phyloP scores from a whole-genome alignment of 2,797 vertebrate species.

The Apogon talboti region DNA sequence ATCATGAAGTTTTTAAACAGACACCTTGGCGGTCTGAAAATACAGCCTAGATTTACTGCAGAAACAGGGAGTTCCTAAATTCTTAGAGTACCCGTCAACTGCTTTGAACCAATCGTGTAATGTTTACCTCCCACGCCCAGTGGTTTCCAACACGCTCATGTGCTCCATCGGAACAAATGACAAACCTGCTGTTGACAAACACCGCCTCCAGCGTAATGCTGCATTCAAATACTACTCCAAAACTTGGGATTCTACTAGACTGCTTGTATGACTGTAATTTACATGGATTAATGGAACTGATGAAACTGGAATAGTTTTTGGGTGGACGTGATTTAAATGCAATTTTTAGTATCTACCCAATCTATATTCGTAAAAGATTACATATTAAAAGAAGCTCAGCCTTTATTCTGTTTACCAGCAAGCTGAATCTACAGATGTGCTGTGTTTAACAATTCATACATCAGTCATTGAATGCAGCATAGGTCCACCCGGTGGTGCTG shows the following conservation, averaged over 20 bases:
- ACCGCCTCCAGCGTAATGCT: slow-evolving; percentile 25
- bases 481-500: slow-evolving; percentile 39
- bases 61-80: neutral
- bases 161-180: slow-evolving; percentile 15
- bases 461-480: slow-evolving; percentile 18
- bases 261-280: neutral
- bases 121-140: slow-evolving; percentile 40
- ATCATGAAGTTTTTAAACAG: too few relatives aligned
- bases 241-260: fast-evolving
- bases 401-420: neutral
- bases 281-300: neutral
- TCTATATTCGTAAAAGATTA: neutral
- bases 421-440: too few relatives aligned
- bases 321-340: too few relatives aligned
- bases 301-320: neutral
- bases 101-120: slow-evolving; percentile 52
- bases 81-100: neutral
- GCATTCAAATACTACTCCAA: slow-evolving; percentile 11
- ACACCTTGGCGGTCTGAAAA: too few relatives aligned
- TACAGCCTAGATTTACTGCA: too few relatives aligned
- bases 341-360: neutral
- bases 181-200: neutral
- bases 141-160: neutral
- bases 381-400: neutral
- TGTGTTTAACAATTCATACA: slow-evolving; percentile 6